A percentile compares a stretch with the other conserved stretches of the same genome.
Evolutionary conservation across 2,888 invertebrate species (phyloP).

Genomic region (Gymnocheta viridis): DNA sequence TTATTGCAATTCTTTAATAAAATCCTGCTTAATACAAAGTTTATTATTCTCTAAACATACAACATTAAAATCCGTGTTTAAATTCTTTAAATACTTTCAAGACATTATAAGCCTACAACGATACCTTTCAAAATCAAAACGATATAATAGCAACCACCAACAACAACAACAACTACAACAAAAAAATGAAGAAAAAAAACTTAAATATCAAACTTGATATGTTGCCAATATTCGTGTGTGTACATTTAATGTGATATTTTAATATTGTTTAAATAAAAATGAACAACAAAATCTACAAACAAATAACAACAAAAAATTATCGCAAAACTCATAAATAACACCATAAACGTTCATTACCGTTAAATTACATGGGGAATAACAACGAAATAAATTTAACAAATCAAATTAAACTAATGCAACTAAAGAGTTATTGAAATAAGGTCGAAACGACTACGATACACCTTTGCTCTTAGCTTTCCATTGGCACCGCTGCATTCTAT

Average conservation of each 20-base stretch:
- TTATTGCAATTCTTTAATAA: constrained; percentile 34
- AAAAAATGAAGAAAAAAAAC: background rate
- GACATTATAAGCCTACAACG: constrained; percentile 43
- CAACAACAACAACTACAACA: background rate
- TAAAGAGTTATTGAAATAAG: background rate
- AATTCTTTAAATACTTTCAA: constrained; percentile 67
- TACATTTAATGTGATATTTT: constrained; percentile 62
- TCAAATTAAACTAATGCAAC: constrained; percentile 34
- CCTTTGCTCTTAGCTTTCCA: background rate
- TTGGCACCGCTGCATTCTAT: too few relatives aligned
- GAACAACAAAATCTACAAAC: constrained; percentile 19
- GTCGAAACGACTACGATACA: background rate
- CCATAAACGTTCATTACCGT: constrained; percentile 70
- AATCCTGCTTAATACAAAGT: constrained; percentile 61
- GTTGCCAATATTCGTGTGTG: constrained; percentile 63
- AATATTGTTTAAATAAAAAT: constrained; percentile 53
- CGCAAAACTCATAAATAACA: constrained; percentile 71
- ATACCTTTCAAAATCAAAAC: constrained; percentile 48
- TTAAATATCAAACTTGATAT: constrained; percentile 59
- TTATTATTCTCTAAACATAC: constrained; percentile 65
- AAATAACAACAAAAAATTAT: constrained; percentile 64
- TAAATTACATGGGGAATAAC: constrained; percentile 64
- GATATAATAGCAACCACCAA: background rate
- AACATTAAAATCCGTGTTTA: constrained; percentile 70
- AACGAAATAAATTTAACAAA: constrained; percentile 55